Percentiles rank a stretch among this genome's conserved stretches.
Evolutionary conservation across 2,113 vertebrate genomes (phyloP).

Genomic region (Caranx ignobilis): DNA sequence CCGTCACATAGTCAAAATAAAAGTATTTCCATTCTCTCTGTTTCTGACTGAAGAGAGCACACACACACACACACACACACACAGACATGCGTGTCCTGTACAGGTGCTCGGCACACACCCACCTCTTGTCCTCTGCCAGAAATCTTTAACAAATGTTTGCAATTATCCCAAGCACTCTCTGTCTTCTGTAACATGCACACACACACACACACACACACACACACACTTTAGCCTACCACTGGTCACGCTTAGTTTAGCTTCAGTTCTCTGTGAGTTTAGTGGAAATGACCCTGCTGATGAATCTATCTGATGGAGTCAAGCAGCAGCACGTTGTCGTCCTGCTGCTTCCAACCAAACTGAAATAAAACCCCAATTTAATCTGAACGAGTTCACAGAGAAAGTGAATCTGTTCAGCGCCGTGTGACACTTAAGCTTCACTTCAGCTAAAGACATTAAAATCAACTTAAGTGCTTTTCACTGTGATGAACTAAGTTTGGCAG

Average conservation of each 20-base stretch:
- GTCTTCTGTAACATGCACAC: conserved; percentile 5
- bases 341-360: neutral
- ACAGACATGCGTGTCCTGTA: conserved; percentile 15
- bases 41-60: neutral
- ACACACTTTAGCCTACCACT: neutral
- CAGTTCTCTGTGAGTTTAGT: neutral
- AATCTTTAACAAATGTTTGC: conserved; percentile 50
- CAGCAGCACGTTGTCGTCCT: neutral
- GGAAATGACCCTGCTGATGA: conserved; percentile 43
- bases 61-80: neutral
- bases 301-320: neutral
- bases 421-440: too few relatives aligned
- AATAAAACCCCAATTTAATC: too few relatives aligned
- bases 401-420: too few relatives aligned
- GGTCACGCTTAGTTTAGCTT: neutral
- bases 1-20: neutral
- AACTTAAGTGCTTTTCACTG: too few relatives aligned
- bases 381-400: too few relatives aligned
- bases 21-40: neutral
- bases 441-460: too few relatives aligned
- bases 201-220: conserved; percentile 26
- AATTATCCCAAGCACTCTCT: conserved; percentile 19
- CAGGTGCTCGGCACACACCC: conserved; percentile 61
- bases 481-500: too few relatives aligned
- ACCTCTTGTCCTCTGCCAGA: conserved; percentile 40